A percentile compares a stretch with the other conserved stretches of the same genome.
phyloP scores from a whole-genome alignment of 2,797 vertebrate species.

The Danio choprae region DNA sequence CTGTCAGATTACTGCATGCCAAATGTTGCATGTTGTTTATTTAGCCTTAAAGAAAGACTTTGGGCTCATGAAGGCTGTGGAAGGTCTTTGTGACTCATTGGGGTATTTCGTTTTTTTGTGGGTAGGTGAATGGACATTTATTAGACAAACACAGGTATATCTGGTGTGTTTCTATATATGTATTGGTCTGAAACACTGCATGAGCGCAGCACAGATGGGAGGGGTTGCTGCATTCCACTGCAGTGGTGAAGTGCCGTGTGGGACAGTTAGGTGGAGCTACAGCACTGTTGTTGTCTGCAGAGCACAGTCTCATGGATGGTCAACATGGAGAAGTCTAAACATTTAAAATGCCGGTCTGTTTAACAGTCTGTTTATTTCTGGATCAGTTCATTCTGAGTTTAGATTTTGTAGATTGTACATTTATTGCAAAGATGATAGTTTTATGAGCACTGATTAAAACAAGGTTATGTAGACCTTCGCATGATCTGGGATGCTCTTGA shows the following conservation, averaged over 20 bases:
- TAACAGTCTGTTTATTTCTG: not conserved
- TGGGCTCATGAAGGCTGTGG: not conserved
- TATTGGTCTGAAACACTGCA: slow-evolving; percentile 33
- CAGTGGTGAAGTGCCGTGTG: slow-evolving; percentile 14
- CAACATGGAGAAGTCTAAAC: slow-evolving; percentile 22
- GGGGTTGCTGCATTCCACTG: slow-evolving; percentile 45
- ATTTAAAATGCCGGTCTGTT: slow-evolving; percentile 48
- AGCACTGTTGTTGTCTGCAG: not conserved
- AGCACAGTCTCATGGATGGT: not conserved
- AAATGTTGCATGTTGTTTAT: not conserved
- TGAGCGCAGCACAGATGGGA: not conserved
- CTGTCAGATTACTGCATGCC: not conserved
- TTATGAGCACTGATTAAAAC: slow-evolving; percentile 3
- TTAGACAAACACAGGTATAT: not conserved
- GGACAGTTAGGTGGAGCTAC: slow-evolving; percentile 13
- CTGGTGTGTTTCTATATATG: too few species aligned
- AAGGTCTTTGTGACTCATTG: not conserved
- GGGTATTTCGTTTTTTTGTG: not conserved
- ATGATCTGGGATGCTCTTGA: not conserved
- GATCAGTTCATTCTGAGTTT: not conserved
- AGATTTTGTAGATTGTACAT: not conserved
- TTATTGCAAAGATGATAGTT: not conserved
- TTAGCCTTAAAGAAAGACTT: not conserved
- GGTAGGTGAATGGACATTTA: not conserved
- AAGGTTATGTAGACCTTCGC: not conserved